Evolutionary conservation across 2,888 invertebrate species (phyloP).

Genomic region (Nemotelus nigrinus): DNA sequence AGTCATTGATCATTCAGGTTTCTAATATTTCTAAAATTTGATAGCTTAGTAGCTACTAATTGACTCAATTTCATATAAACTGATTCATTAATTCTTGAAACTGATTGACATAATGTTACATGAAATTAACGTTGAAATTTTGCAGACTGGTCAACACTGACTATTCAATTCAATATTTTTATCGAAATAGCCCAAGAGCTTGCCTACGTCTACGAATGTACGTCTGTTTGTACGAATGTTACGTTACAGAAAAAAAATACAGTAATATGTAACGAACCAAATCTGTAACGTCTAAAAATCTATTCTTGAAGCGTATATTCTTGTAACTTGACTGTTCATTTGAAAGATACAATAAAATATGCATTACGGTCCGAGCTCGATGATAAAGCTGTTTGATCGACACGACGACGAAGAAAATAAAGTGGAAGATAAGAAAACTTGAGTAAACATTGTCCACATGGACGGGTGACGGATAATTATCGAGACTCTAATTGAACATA

Average conservation of each 20-base stretch:
- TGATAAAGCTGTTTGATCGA: neutral
- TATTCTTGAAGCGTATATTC: conserved; percentile 9
- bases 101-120: no score
- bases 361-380: conserved; percentile 7
- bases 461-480: conserved; percentile 34
- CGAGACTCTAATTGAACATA: conserved; percentile 34
- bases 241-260: neutral
- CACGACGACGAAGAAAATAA: neutral
- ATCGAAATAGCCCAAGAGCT: no score
- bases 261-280: conserved; percentile 8
- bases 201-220: no score
- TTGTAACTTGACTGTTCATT: no score
- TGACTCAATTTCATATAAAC: no score
- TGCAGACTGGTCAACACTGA: no score
- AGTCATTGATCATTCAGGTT: no score
- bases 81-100: no score
- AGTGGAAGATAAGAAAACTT: conserved; percentile 10
- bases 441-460: conserved; percentile 32
- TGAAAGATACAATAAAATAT: conserved; percentile 12
- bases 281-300: conserved; percentile 20
- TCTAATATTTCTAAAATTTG: no score
- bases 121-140: no score
- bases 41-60: no score
- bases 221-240: conserved; percentile 16
- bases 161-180: no score